Conservation (phyloP, 1,140 invertebrate species). For the Drosophila melanica region DNA sequence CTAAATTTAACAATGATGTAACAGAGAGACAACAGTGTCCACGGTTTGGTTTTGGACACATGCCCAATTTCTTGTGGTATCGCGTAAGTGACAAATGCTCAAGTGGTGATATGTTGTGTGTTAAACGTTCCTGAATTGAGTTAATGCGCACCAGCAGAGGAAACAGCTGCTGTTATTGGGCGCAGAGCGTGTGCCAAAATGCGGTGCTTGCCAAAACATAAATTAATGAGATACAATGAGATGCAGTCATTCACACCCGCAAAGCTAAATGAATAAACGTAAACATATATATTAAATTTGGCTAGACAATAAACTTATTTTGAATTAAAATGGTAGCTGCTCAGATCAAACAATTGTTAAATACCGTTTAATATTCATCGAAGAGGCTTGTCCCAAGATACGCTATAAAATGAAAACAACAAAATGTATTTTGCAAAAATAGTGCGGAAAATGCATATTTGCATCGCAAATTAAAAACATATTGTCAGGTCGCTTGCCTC, state of each 20-base stretch:
- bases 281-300: background rate
- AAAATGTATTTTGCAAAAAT: constrained; percentile 42
- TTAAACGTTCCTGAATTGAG: constrained; percentile 79
- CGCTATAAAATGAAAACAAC: constrained; percentile 25
- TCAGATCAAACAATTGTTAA: background rate
- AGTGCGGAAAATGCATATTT: constrained; percentile 63
- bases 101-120: constrained; percentile 71
- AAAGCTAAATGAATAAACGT: background rate
- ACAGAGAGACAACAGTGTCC: constrained; percentile 56
- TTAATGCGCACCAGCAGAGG: constrained; percentile 45
- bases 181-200: constrained; percentile 70
- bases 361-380: background rate
- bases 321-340: no score
- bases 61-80: constrained; percentile 62
- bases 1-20: constrained; percentile 84
- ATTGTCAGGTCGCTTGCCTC: constrained; percentile 59
- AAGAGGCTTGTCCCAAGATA: background rate
- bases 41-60: constrained; percentile 62
- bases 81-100: constrained; percentile 62
- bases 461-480: constrained; percentile 76
- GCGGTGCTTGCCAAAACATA: constrained; percentile 73
- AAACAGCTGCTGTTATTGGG: constrained; percentile 39
- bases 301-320: background rate
- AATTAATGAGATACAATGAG: constrained; percentile 64
- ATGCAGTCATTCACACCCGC: background rate